A percentile compares a stretch with the other conserved stretches of the same genome.
phyloP scores from a whole-genome alignment of 1,140 invertebrate species.

The Steinernema feltiae region DNA sequence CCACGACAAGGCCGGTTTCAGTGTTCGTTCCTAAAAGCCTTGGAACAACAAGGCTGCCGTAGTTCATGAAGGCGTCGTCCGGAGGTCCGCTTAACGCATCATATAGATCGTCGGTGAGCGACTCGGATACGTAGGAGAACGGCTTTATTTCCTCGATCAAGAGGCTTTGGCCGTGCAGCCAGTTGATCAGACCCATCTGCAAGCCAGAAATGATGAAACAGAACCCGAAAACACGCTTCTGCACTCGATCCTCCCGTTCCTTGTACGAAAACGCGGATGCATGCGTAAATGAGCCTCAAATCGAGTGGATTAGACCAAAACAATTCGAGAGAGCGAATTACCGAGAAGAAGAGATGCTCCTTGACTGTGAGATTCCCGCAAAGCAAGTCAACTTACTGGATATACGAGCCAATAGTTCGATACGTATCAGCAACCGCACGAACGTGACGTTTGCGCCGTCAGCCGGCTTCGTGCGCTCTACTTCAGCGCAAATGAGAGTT shows the following conservation, averaged over 20 bases:
- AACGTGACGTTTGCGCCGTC: too few relatives aligned
- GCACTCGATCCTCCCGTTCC: slow-evolving; percentile 21
- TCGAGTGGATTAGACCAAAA: neutral
- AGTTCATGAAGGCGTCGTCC: slow-evolving; percentile 73
- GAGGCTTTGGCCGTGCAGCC: slow-evolving; percentile 66
- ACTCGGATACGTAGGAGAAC: slow-evolving; percentile 59
- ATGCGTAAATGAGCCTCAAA: slow-evolving; percentile 27
- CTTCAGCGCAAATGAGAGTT: too few relatives aligned
- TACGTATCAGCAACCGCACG: too few relatives aligned
- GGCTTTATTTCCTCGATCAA: slow-evolving; percentile 61
- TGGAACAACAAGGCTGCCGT: too few relatives aligned
- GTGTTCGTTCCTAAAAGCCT: too few relatives aligned
- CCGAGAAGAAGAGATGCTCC: slow-evolving; percentile 60
- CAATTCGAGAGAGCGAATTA: neutral
- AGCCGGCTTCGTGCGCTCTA: too few relatives aligned
- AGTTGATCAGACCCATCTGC: slow-evolving; percentile 67
- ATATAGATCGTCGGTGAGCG: slow-evolving; percentile 69
- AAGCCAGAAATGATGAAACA: slow-evolving; percentile 66
- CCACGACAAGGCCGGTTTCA: too few relatives aligned
- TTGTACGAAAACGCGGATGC: slow-evolving; percentile 18
- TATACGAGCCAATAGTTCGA: slow-evolving; percentile 61
- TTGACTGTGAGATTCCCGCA: slow-evolving; percentile 61
- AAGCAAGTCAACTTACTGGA: slow-evolving; percentile 64
- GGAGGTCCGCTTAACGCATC: slow-evolving; percentile 74
- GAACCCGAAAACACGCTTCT: slow-evolving; percentile 42